Conservation (phyloP, 2,797 vertebrate species). For the Amblyopsis hoosieri region DNA sequence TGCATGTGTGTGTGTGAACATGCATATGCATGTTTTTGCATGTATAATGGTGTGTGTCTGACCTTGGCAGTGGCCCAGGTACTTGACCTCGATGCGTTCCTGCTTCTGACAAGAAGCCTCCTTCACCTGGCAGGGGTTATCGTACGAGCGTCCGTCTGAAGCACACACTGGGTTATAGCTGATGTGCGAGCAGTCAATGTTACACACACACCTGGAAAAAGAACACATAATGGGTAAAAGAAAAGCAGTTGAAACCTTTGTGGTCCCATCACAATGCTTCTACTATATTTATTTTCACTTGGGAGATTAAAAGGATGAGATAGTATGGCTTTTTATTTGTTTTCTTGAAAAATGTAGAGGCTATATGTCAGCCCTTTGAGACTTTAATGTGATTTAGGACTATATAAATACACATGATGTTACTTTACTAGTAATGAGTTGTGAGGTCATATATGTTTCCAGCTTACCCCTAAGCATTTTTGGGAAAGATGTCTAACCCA, state of each 20-base stretch:
- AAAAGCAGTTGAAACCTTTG: not conserved
- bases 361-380: no score
- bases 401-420: no score
- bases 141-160: slow-evolving; percentile 97
- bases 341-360: no score
- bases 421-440: no score
- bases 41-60: slow-evolving; percentile 48
- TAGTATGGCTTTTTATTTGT: no score
- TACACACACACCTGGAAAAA: slow-evolving; percentile 93
- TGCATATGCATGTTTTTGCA: not conserved
- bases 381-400: no score
- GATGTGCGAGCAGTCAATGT: slow-evolving; percentile 99
- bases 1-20: slow-evolving; percentile 7
- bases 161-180: slow-evolving; percentile 99
- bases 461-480: no score
- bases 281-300: no score
- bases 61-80: slow-evolving; percentile 99
- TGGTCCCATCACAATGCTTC: no score
- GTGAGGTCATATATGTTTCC: no score
- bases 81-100: slow-evolving; percentile 98
- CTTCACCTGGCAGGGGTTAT: slow-evolving; percentile 99
- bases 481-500: no score
- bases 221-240: not conserved
- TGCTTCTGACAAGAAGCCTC: slow-evolving; percentile 99
- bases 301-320: no score